These are phyloP conservation scores for Rhabdornis inornatus DNA, from an alignment of 2,113 vertebrate genomes.

Conservation along the genomic window DNA sequence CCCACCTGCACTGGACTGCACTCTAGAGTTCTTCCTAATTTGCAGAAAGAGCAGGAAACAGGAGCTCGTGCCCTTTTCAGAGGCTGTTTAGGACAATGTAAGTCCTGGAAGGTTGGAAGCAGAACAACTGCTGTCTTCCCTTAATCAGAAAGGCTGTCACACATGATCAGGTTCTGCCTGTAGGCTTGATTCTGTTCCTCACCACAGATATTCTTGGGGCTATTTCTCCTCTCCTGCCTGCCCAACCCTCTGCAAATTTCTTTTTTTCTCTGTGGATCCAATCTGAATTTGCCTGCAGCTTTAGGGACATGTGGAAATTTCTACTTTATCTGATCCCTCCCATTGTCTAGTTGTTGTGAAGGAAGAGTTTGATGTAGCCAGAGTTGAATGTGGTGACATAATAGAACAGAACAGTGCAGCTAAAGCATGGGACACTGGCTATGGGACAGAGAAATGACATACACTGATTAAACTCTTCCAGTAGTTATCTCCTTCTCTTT, in stretches of 20 bases:
- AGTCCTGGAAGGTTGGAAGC: neutral
- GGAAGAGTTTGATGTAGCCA: neutral
- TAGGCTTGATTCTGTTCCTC: neutral
- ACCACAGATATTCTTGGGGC: neutral
- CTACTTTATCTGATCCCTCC: neutral
- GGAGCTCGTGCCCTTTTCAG: neutral
- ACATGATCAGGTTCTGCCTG: accelerated
- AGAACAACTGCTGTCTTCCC: neutral
- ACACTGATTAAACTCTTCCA: neutral
- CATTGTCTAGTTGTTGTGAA: neutral
- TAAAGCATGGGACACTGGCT: neutral
- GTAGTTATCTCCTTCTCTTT: neutral
- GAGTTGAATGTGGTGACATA: neutral
- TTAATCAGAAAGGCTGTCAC: neutral
- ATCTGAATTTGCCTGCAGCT: neutral
- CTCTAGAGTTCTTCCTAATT: neutral
- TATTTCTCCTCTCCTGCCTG: neutral
- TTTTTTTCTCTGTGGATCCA: neutral
- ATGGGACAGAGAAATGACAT: neutral
- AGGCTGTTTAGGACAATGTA: neutral
- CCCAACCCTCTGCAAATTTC: accelerated
- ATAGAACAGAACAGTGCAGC: neutral
- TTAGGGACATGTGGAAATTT: neutral
- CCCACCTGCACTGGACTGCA: neutral
- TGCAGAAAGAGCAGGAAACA: neutral